Conservation (phyloP, 2,113 vertebrate species). For the Dendropsophus ebraccatus region DNA sequence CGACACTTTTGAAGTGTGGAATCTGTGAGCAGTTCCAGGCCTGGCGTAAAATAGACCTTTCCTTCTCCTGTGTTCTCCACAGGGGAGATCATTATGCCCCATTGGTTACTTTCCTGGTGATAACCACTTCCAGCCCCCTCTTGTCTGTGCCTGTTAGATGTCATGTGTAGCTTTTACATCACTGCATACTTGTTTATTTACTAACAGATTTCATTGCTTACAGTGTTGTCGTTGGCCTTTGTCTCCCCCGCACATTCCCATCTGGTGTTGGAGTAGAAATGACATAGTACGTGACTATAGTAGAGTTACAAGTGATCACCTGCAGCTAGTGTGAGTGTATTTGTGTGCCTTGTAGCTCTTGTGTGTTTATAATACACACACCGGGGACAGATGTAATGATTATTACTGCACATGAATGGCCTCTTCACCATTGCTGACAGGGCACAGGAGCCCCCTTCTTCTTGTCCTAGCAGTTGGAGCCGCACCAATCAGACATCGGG, state of each 20-base stretch:
- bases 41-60: slow-evolving; percentile 13
- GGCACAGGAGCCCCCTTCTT: not conserved
- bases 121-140: slow-evolving; percentile 36
- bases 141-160: slow-evolving; percentile 23
- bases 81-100: slow-evolving; percentile 14
- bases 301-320: not conserved
- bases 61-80: not conserved
- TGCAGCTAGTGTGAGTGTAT: not conserved
- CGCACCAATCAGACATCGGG: not conserved
- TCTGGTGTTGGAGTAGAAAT: not conserved
- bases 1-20: slow-evolving; percentile 13
- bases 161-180: slow-evolving; percentile 47
- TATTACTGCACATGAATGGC: not conserved
- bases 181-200: slow-evolving; percentile 50
- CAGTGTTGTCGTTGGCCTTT: not conserved
- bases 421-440: too few relatives aligned
- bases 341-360: not conserved
- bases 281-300: not conserved
- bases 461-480: not conserved
- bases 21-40: slow-evolving; percentile 44
- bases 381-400: not conserved
- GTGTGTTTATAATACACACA: not conserved
- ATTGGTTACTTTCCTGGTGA: slow-evolving; percentile 18
- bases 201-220: slow-evolving; percentile 49
- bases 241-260: slow-evolving; percentile 30